Base-by-base conservation (phyloP, 2,113 vertebrate species). In the Trichechus manatus region DNA sequence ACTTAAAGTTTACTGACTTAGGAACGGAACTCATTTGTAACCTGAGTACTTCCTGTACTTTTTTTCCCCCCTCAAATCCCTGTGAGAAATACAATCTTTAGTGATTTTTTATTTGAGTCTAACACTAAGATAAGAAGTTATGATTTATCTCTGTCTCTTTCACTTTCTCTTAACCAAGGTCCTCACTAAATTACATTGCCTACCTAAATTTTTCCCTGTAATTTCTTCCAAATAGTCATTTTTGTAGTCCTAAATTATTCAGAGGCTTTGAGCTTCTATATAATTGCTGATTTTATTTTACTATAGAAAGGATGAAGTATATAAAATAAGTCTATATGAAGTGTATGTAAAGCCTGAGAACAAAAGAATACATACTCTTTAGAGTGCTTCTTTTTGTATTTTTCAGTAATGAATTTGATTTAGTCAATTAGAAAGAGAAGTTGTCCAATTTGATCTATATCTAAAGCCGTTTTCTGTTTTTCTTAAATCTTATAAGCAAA, bases 221-320 rank as follows among this genome's bases (percentile, higher is more conserved):
- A 96, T 97, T 97, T 97, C 74, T 94, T 94, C 75, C 83, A n/a
- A 93, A 86, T 79, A 80, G 39, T 96, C 39, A 74, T 94, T 95
- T 95, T 86, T 87, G n/a, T 80, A 44, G 36, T 87, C 86, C 56
- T 97, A 86, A 95, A 91, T 96, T 97, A 94, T 89, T 96, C 64
- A 68, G 36, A 94, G 93, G 11, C 83, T 94, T 96, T 96, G 59
- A 94, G 70, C 33, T 81, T 47, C 63, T 95, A 36, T 87, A 39
- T 84, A 95, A 79, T 91, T 96, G 82, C 66, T 96, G 15, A 39
- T 86, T 91, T 95, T 93, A 70, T 94, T 91, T 97, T 93, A 74
- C 53, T 61, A 15, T 84, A 22, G 80, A 93, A 94, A 94, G 63
- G 23, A 68, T 96, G 1, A 29, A 23, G 42, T 87, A 31, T 82